These are phyloP conservation scores for Pluvianellus socialis DNA, from an alignment of 2,113 vertebrate species.

Conservation along the genomic window DNA sequence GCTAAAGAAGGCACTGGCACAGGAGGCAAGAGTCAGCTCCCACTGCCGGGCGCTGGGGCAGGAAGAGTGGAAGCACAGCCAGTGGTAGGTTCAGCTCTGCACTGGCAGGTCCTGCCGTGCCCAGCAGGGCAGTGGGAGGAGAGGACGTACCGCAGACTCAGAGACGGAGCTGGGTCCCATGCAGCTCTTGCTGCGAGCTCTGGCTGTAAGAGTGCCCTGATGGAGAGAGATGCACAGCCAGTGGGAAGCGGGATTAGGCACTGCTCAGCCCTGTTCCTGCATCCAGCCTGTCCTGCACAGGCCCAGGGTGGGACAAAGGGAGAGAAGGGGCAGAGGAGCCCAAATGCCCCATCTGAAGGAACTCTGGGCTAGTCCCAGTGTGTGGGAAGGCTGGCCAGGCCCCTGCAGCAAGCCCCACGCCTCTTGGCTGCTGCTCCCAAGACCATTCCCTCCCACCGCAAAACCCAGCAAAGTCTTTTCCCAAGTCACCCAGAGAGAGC, in stretches of 20 bases:
- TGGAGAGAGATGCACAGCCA: conserved; percentile 79
- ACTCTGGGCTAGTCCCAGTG: not conserved
- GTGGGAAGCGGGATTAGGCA: not conserved
- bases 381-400: not conserved
- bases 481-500: not conserved
- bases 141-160: conserved; percentile 84
- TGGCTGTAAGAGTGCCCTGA: conserved; percentile 84
- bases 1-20: not conserved
- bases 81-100: not conserved
- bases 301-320: not conserved
- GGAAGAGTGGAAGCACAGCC: not conserved
- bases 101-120: not conserved
- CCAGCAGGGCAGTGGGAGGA: conserved; percentile 9
- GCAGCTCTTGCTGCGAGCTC: conserved; percentile 81
- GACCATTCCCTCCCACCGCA: not conserved
- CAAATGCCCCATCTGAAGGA: not conserved
- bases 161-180: conserved; percentile 80
- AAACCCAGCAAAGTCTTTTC: not conserved
- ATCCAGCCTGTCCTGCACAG: not conserved
- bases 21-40: not conserved
- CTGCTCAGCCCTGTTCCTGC: not conserved
- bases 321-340: not conserved
- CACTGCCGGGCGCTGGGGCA: not conserved
- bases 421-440: not conserved
- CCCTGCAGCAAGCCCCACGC: not conserved